Evolutionary conservation across 2,888 invertebrate genomes (phyloP), one percentile per base, ranked within the genome.

Genomic region (Apodemia zela): DNA sequence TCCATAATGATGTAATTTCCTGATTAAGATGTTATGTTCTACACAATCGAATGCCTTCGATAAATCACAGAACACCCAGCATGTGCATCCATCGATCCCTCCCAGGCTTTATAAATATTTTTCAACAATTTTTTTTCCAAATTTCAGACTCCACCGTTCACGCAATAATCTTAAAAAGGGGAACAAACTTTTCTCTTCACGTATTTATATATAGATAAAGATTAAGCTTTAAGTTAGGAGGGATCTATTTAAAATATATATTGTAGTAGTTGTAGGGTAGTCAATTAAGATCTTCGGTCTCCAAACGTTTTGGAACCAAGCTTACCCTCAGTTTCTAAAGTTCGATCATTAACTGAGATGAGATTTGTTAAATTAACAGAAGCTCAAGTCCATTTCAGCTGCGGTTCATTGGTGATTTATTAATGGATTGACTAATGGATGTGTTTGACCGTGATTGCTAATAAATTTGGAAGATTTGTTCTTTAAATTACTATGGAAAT

Each of bases 361-460:
- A 47, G 47, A 58, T 38, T 47, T 33, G 58, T 58, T 58, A 33
- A 58, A 62, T 59, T 62, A 54, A 54, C 54, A 54, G 13, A 21
- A 61, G 62, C 54, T 66, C 71, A 66, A 64, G 66, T 54, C 54
- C 54, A 54, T 54, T 54, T 54, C 54, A 54, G 54, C 45, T 45
- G 47, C 35, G 58, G 71, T 67, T 73, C 72, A 71, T 70, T 68
- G 66, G 70, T 75, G 73, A 76, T 78, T 73, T 75, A 77, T 77
- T 73, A 70, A 73, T 66, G 65, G 68, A 69, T 69, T 77, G 76
- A 75, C 75, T 77, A 74, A 78, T 75, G 63, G 61, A 51, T 54
- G 54, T 49, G 18, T 42, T 42, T 42, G 15, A 42, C 42, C 42
- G 42, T 42, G 42, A 42, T 42, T 15, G 42, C 42, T 15, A 42